Base-by-base conservation (phyloP, 2,113 vertebrate genomes). In the Heptranchias perlo region DNA sequence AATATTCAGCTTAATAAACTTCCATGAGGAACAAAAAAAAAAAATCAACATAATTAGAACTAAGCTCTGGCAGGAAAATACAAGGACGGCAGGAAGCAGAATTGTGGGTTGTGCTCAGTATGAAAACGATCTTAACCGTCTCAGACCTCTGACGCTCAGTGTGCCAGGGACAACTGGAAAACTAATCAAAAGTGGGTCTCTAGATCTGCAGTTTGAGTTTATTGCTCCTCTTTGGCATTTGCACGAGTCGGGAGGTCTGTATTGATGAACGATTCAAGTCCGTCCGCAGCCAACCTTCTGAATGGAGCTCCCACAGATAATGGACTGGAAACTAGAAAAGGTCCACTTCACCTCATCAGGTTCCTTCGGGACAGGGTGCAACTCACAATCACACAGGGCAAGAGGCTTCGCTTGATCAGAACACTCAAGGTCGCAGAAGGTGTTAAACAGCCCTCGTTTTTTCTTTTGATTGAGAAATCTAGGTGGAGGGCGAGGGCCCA, bases 31-130 rank as follows among this genome's bases (percentile, higher is more conserved):
- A 98, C 98, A 98, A 98, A 98, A 98, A 98, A 98, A n/a, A 98
- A 99, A 99, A 99, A 99, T 99, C 99, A 99, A 99, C 99, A 99
- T 99, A 99, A 99, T 99, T 99, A 99, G 98, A 99, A 99, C 98
- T 98, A 98, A 98, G 98, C 97, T 98, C 97, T 98, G 96, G 98
- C 97, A 96, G 98, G 98, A 97, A 98, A 98, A 98, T 98, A 98
- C 98, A 98, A 98, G 97, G 39, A 47, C 18, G 98, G 98, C 98
- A 64, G 98, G 98, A 97, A 93, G 64, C 16, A 82, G 39, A 93
- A 39, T 93, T 61, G 18, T 39, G 58, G 58, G 8, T 39, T 62
- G 4, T 44, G 58, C 58, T 93, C 62, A 62, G 64, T 93, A 23
- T 93, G 10, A 92, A 91, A 61, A n/a, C 18, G 44, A 82, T 44